phyloP scores from a whole-genome alignment of 2,113 vertebrate species.

The Amphilophus citrinellus region DNA sequence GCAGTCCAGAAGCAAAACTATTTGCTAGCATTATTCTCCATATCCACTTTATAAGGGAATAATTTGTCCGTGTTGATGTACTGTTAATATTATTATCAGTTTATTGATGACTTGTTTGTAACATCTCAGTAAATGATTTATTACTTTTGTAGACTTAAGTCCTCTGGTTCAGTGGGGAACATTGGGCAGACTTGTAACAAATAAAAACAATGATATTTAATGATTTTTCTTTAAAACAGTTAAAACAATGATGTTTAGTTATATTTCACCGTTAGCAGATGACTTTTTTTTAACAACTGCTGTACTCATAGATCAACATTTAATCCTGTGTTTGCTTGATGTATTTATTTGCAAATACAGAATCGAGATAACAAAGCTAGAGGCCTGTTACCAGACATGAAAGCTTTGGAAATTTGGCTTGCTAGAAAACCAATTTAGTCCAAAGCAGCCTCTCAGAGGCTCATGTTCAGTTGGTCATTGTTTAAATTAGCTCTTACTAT shows the following conservation, averaged over 20 bases:
- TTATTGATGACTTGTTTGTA: neutral
- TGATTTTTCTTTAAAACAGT: too few species aligned
- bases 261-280: neutral
- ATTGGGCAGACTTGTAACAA: neutral
- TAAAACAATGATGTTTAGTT: neutral
- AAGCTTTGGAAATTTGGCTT: conserved; percentile 20
- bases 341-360: neutral
- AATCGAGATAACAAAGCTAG: neutral
- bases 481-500: neutral
- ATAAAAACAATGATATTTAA: neutral
- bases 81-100: neutral
- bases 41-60: neutral
- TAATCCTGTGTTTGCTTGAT: neutral
- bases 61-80: neutral
- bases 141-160: too few species aligned
- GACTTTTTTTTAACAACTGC: neutral
- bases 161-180: too few species aligned
- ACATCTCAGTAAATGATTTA: neutral
- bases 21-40: neutral
- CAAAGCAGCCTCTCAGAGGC: neutral
- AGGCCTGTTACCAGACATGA: neutral
- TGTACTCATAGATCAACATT: neutral
- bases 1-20: neutral
- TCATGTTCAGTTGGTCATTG: neutral
- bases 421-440: neutral